Evolutionary conservation across 2,888 invertebrate species (phyloP).

Genomic region (Beris morrisii): DNA sequence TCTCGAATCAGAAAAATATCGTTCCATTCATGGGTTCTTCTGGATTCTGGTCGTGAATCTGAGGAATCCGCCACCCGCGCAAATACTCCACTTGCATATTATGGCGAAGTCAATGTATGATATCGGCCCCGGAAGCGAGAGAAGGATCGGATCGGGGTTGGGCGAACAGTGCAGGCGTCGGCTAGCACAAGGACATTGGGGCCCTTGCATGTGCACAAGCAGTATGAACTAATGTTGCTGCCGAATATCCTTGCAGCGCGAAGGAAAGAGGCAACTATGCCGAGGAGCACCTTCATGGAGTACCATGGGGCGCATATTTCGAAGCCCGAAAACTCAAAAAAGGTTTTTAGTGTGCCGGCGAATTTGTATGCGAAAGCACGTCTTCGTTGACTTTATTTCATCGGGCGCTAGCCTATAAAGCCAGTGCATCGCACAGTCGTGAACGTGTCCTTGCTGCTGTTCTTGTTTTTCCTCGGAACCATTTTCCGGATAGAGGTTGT

Average conservation of each 20-base stretch:
- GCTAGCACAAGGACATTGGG: neutral
- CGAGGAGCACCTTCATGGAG: neutral
- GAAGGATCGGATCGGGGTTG: neutral
- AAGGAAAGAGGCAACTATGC: constrained; percentile 17
- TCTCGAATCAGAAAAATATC: constrained; percentile 15
- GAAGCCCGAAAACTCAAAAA: constrained; percentile 19
- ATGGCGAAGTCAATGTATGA: neutral
- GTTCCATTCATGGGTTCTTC: constrained; percentile 29
- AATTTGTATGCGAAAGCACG: constrained; percentile 38
- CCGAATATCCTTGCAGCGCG: constrained; percentile 24
- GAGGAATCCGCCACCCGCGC: neutral
- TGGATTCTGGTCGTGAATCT: neutral
- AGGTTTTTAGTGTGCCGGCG: constrained; percentile 39
- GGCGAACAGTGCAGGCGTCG: neutral
- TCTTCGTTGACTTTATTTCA: constrained; percentile 17
- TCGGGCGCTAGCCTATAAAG: constrained; percentile 19
- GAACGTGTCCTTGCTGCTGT: too few species aligned
- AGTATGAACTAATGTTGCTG: constrained; percentile 13
- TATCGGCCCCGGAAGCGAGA: neutral
- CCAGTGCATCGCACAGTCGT: constrained; percentile 23
- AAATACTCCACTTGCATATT: neutral
- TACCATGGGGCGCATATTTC: constrained; percentile 22
- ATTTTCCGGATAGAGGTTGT: too few species aligned
- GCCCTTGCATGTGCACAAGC: constrained; percentile 28
- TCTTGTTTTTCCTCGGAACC: too few species aligned